Evolutionary conservation across 2,888 invertebrate genomes (phyloP).

Genomic region (Chymomyza amoena): DNA sequence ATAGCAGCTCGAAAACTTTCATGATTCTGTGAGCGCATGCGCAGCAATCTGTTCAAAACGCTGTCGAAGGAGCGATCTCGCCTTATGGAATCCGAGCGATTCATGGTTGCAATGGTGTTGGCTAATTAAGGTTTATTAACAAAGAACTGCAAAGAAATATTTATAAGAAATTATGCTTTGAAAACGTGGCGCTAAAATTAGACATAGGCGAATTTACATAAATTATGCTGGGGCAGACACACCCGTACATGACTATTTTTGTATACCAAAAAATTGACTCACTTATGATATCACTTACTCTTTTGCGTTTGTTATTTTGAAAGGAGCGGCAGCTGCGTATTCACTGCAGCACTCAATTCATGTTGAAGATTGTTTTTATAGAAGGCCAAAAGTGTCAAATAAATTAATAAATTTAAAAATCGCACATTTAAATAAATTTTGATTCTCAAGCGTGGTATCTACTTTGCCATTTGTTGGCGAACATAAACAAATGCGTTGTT

Average conservation of each 20-base stretch:
- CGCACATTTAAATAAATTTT: slow-evolving; percentile 24
- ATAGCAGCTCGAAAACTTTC: slow-evolving; percentile 77
- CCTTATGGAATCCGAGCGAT: slow-evolving; percentile 72
- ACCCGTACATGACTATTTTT: background rate
- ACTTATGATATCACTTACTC: background rate
- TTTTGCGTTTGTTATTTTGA: background rate
- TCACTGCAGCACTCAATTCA: background rate
- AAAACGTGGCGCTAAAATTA: background rate
- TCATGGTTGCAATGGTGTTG: slow-evolving; percentile 53
- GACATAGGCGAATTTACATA: background rate
- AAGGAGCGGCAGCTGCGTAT: background rate
- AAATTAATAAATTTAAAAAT: background rate
- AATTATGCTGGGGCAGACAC: background rate
- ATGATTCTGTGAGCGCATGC: slow-evolving; percentile 76
- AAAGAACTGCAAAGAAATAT: background rate
- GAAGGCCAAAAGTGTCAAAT: background rate
- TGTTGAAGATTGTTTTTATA: background rate
- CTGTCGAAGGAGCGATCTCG: slow-evolving; percentile 78
- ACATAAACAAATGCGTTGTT: slow-evolving; percentile 55
- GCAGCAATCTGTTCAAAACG: slow-evolving; percentile 75
- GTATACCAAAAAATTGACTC: background rate
- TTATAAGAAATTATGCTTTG: background rate
- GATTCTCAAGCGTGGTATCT: background rate
- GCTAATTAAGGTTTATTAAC: background rate
- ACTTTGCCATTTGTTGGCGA: background rate